Conservation (phyloP, 2,797 vertebrate species). For the Enteromius paludinosus region DNA sequence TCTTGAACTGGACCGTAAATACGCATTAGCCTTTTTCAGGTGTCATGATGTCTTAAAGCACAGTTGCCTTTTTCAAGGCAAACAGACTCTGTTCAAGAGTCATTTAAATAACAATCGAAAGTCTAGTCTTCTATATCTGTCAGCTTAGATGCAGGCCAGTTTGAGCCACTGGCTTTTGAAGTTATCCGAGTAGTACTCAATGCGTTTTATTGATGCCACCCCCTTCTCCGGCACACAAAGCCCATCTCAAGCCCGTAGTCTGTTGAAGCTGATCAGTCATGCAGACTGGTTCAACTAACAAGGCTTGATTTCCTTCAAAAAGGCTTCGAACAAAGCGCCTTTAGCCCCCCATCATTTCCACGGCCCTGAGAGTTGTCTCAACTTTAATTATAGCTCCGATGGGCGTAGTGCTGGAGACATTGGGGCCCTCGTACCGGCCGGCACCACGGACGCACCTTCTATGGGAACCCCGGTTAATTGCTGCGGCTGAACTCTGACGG, state of each 20-base stretch:
- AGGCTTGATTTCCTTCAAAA: constrained; percentile 61
- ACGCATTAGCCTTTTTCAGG: constrained; percentile 24
- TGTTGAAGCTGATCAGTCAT: constrained; percentile 66
- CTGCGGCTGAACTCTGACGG: constrained; percentile 52
- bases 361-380: constrained; percentile 54
- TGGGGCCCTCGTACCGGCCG: constrained; percentile 39
- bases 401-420: constrained; percentile 39
- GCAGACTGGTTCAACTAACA: constrained; percentile 63
- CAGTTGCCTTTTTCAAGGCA: constrained; percentile 39
- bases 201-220: constrained; percentile 52
- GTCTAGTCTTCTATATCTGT: constrained; percentile 53
- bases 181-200: constrained; percentile 52
- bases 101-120: constrained; percentile 63
- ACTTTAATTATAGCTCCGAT: constrained; percentile 63
- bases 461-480: constrained; percentile 63
- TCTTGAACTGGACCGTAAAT: not conserved
- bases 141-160: constrained; percentile 62
- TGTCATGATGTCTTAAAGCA: constrained; percentile 13
- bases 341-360: constrained; percentile 32
- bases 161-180: constrained; percentile 60
- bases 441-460: constrained; percentile 59
- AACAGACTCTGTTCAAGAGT: constrained; percentile 55
- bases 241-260: constrained; percentile 50
- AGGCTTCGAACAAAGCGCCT: constrained; percentile 58
- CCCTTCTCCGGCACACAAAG: constrained; percentile 40